Percentiles rank a stretch among this genome's conserved stretches.
Evolutionary conservation across 1,140 invertebrate species (phyloP).

Genomic region (Ceratina japonica): DNA sequence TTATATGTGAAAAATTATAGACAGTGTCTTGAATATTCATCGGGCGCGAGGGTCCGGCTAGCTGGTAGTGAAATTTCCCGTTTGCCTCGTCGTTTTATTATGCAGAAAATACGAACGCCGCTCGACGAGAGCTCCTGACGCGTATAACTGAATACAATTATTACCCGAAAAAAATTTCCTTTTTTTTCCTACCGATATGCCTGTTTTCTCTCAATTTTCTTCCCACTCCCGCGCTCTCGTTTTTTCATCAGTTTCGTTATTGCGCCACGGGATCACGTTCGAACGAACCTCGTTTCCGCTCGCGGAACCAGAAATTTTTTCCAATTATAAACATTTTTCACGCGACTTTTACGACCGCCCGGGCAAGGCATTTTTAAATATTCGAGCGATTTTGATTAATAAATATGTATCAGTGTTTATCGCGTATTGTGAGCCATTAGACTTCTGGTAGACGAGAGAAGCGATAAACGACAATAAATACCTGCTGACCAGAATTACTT

Average conservation of each 20-base stretch:
- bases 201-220: background rate
- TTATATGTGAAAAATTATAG: conserved; percentile 41
- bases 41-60: background rate
- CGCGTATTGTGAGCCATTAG: too few relatives aligned
- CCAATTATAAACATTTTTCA: background rate
- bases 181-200: too few relatives aligned
- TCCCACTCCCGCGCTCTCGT: background rate
- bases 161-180: conserved; percentile 16
- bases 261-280: background rate
- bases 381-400: too few relatives aligned
- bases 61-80: conserved; percentile 2
- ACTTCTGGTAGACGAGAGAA: too few relatives aligned
- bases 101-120: background rate
- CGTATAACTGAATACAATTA: conserved; percentile 16
- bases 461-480: too few relatives aligned
- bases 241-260: background rate
- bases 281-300: background rate
- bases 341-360: background rate
- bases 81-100: background rate
- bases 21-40: conserved; percentile 36
- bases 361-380: too few relatives aligned
- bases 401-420: too few relatives aligned
- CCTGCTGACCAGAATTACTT: too few relatives aligned
- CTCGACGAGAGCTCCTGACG: background rate
- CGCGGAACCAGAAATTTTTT: background rate